Percentiles rank a stretch among this genome's conserved stretches.
Conservation (phyloP, 2,113 vertebrate species). For the Rhineura floridana region DNA sequence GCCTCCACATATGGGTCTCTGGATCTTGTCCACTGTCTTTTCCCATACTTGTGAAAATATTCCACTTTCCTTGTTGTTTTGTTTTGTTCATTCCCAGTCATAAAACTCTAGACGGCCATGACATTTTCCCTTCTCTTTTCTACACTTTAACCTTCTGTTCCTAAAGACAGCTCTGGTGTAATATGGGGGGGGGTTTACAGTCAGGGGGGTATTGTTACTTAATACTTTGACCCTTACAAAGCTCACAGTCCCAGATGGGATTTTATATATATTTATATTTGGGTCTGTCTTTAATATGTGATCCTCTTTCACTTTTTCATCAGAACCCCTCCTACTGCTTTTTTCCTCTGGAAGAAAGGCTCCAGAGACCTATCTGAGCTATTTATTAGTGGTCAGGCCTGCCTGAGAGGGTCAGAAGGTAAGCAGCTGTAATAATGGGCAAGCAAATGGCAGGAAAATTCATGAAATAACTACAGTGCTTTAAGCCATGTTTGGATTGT, state of each 20-base stretch:
- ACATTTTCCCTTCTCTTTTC: not conserved
- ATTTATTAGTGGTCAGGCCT: not conserved
- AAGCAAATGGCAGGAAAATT: slow-evolving; percentile 14
- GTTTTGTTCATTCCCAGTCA: rapidly evolving
- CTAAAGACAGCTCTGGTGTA: rapidly evolving
- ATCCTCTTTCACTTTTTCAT: slow-evolving; percentile 13
- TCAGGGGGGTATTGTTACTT: not conserved
- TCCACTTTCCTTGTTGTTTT: not conserved
- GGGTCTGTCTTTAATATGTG: not conserved
- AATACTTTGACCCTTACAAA: not conserved
- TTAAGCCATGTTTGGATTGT: not conserved
- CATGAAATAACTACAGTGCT: not conserved
- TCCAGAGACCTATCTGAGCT: not conserved
- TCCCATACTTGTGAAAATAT: too few species aligned
- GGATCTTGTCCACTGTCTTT: not conserved
- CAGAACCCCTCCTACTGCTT: not conserved
- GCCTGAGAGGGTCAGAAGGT: not conserved
- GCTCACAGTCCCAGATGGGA: rapidly evolving
- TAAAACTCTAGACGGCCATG: not conserved
- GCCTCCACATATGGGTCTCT: not conserved
- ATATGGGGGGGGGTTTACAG: not conserved
- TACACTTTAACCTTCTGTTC: not conserved
- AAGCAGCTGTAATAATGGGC: slow-evolving; percentile 1
- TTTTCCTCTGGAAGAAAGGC: not conserved
- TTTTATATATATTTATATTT: not conserved